Conservation (phyloP, 1,140 invertebrate species). For the Pachyrhynchus sulphureomaculatus region DNA sequence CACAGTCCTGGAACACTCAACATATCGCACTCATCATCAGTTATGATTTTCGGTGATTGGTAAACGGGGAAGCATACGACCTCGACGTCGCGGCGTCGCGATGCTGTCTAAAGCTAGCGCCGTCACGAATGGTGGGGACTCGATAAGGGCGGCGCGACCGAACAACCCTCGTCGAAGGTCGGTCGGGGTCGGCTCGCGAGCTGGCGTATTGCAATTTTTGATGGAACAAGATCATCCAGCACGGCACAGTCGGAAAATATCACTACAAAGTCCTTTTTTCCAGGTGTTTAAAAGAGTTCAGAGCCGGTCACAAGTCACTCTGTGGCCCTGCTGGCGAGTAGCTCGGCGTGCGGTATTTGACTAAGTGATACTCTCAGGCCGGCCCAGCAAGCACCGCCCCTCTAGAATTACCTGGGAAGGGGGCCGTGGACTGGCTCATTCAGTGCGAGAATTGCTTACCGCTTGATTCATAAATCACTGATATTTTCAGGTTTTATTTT, state of each 20-base stretch:
- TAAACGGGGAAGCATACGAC: constrained; percentile 39
- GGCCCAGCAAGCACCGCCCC: constrained; percentile 45
- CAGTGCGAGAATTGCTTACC: constrained; percentile 29
- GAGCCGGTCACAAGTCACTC: constrained; percentile 11
- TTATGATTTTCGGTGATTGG: constrained; percentile 39
- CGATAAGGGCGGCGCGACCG: constrained; percentile 49
- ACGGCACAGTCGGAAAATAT: constrained; percentile 17
- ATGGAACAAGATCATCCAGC: constrained; percentile 21
- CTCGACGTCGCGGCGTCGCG: constrained; percentile 49
- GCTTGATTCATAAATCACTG: constrained; percentile 48
- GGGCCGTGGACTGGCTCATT: constrained; percentile 41
- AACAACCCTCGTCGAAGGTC: constrained; percentile 46
- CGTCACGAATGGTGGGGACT: constrained; percentile 46
- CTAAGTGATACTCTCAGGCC: constrained; percentile 47
- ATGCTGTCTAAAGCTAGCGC: constrained; percentile 46
- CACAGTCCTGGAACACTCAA: constrained; percentile 33
- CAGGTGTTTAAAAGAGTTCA: constrained; percentile 20
- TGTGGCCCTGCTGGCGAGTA: constrained; percentile 13
- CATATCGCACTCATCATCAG: constrained; percentile 42
- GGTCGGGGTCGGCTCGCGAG: constrained; percentile 37
- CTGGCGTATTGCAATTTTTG: constrained; percentile 37
- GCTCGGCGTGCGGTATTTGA: constrained; percentile 46
- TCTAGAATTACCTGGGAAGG: constrained; percentile 46
- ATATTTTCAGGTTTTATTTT: constrained; percentile 36
- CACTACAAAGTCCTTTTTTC: constrained; percentile 13